A percentile compares a stretch with the other conserved stretches of the same genome.
Conservation (phyloP, 1,140 invertebrate genomes). For the Phenacoccus solenopsis region DNA sequence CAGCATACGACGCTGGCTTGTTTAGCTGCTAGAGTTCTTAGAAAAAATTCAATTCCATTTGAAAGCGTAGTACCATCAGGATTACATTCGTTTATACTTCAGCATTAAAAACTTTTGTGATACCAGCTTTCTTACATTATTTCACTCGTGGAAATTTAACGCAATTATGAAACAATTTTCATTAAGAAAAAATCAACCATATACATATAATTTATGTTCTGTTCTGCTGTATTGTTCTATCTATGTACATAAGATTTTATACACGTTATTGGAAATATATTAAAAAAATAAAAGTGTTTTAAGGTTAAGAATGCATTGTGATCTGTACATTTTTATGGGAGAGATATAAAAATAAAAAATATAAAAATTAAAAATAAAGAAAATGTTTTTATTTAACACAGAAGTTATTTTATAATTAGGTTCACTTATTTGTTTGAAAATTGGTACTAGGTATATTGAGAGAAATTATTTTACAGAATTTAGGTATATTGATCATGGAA, state of each 20-base stretch:
- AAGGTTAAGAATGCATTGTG: background rate
- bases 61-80: constrained; percentile 15
- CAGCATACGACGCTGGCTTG: constrained; percentile 58
- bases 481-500: no score
- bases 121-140: background rate
- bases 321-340: background rate
- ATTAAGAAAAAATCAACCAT: background rate
- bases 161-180: background rate
- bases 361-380: no score
- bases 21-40: constrained; percentile 61
- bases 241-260: background rate
- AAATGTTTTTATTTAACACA: no score
- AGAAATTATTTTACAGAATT: no score
- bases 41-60: constrained; percentile 36
- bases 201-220: background rate
- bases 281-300: background rate
- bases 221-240: background rate
- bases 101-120: constrained; percentile 15
- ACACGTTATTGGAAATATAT: background rate
- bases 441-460: no score
- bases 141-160: background rate
- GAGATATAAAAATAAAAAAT: background rate
- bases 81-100: constrained; percentile 19
- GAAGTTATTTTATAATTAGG: no score
- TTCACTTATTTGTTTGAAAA: no score